These are phyloP conservation scores for Archips xylosteana DNA, from an alignment of 2,888 invertebrate species.

Conservation along the genomic window DNA sequence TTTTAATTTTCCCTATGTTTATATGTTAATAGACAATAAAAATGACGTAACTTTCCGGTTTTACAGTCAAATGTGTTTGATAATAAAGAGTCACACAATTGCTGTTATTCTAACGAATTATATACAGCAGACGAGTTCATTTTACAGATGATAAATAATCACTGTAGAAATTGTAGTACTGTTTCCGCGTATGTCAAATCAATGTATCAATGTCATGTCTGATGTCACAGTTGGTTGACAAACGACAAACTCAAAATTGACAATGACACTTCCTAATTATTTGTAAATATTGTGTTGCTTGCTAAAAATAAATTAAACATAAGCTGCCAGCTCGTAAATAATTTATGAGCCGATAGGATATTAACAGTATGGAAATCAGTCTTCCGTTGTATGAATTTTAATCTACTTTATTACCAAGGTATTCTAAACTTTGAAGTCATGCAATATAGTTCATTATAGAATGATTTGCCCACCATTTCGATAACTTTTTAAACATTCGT, in stretches of 20 bases:
- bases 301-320: no score
- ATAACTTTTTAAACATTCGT: no score
- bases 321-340: constrained; percentile 6
- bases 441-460: no score
- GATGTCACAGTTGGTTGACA: constrained; percentile 12
- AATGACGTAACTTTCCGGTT: constrained; percentile 23
- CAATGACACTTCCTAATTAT: not conserved
- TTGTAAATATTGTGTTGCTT: not conserved
- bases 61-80: not conserved
- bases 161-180: constrained; percentile 1
- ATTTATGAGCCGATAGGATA: not conserved
- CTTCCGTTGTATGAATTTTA: not conserved
- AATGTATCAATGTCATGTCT: constrained; percentile 10
- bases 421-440: no score
- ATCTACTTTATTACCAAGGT: not conserved
- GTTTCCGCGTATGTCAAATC: constrained; percentile 10
- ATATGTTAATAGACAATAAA: constrained; percentile 16
- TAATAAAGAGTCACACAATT: not conserved
- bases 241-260: constrained; percentile 26
- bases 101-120: not conserved
- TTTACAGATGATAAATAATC: not conserved
- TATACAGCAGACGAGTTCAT: not conserved
- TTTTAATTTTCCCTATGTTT: not conserved
- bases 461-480: no score
- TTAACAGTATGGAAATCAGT: not conserved